These are phyloP conservation scores for Leontocebus nigricollis DNA, from an alignment of 2,797 vertebrate genomes.

Conservation along the genomic window DNA sequence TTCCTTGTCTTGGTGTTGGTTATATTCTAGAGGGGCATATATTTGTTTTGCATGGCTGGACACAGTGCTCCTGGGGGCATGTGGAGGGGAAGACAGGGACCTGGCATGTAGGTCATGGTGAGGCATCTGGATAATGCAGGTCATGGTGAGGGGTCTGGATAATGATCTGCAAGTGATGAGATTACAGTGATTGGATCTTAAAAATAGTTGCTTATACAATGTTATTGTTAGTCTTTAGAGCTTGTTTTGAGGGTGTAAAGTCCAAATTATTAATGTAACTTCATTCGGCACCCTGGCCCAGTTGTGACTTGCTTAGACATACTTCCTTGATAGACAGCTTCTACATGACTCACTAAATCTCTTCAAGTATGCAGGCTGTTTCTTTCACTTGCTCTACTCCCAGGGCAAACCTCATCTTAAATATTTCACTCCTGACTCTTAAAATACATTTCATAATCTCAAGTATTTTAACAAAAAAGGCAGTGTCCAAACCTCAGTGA, in stretches of 20 bases:
- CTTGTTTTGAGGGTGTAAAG: neutral
- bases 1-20: neutral
- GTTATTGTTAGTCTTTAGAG: neutral
- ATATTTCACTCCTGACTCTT: conserved; percentile 27
- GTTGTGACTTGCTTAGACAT: neutral
- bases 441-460: neutral
- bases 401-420: neutral
- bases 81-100: neutral
- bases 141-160: neutral
- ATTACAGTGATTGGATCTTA: neutral
- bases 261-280: neutral
- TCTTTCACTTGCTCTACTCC: neutral
- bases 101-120: accelerated
- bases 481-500: neutral
- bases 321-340: neutral
- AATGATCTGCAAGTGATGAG: neutral
- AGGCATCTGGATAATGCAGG: neutral
- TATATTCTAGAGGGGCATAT: neutral
- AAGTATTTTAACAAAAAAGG: neutral
- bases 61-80: neutral
- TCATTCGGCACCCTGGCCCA: neutral
- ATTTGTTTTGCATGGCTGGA: neutral
- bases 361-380: neutral
- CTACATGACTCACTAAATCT: neutral
- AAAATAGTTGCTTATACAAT: neutral